phyloP scores from a whole-genome alignment of 2,888 invertebrate genomes.

The Heterodera filipjevi region DNA sequence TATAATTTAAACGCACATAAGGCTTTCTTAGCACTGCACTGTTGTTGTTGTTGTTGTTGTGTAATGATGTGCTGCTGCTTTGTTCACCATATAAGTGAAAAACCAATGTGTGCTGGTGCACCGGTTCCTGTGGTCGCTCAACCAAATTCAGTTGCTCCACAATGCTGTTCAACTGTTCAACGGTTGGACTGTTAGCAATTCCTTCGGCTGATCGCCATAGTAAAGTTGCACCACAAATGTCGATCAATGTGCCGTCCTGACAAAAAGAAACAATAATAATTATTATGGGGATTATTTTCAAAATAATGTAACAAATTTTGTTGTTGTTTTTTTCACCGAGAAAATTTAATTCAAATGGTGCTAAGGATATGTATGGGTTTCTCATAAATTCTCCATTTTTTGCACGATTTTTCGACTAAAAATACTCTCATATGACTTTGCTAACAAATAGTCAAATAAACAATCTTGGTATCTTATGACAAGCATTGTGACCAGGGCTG shows the following conservation, averaged over 20 bases:
- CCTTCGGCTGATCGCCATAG: slow-evolving; percentile 97
- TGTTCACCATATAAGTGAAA: not conserved
- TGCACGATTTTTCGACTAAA: no score
- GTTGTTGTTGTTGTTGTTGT: no score
- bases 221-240: slow-evolving; percentile 95
- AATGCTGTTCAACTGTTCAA: slow-evolving; percentile 72
- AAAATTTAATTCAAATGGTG: no score
- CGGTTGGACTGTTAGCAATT: slow-evolving; percentile 83
- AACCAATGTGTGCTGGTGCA: slow-evolving; percentile 91
- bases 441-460: no score
- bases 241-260: slow-evolving; percentile 95
- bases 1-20: not conserved
- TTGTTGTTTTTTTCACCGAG: no score
- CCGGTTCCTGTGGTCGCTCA: slow-evolving; percentile 72
- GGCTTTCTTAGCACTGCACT: not conserved
- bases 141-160: slow-evolving; percentile 97
- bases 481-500: no score
- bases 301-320: no score
- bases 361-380: no score
- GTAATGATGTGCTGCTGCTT: no score
- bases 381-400: no score
- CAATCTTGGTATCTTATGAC: no score
- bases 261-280: not conserved
- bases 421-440: no score
- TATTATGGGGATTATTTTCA: not conserved